phyloP scores from a whole-genome alignment of 2,888 invertebrate genomes.

The Drosophila fungiperda region DNA sequence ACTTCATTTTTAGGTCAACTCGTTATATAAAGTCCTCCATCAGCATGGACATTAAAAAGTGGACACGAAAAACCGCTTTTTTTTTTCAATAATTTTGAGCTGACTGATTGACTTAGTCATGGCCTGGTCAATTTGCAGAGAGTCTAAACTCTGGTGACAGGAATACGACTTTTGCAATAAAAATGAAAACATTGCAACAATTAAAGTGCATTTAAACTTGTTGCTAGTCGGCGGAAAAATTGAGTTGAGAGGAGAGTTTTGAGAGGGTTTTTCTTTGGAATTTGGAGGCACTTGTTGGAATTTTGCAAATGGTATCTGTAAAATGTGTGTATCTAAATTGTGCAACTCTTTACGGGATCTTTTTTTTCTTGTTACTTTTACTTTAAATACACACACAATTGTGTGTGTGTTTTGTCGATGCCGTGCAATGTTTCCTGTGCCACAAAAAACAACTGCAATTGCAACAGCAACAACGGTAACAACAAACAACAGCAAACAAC shows the following conservation, averaged over 20 bases:
- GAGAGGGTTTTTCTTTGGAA: slow-evolving; percentile 16
- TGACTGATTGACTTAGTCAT: slow-evolving; percentile 45
- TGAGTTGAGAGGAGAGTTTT: not conserved
- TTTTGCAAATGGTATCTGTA: slow-evolving; percentile 59
- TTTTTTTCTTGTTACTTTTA: slow-evolving; percentile 63
- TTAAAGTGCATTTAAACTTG: slow-evolving; percentile 36
- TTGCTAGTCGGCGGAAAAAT: slow-evolving; percentile 8
- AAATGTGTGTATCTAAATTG: slow-evolving; percentile 72
- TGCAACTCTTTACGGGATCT: slow-evolving; percentile 61
- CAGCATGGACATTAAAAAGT: slow-evolving; percentile 31
- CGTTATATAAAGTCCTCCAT: slow-evolving; percentile 47
- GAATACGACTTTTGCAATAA: slow-evolving; percentile 12
- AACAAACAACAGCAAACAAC: slow-evolving; percentile 31
- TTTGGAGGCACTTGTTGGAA: slow-evolving; percentile 63
- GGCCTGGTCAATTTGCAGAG: slow-evolving; percentile 16
- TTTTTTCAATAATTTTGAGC: not conserved
- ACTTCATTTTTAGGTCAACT: slow-evolving; percentile 29
- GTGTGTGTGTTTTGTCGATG: slow-evolving; percentile 11
- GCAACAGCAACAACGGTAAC: slow-evolving; percentile 24
- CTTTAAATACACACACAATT: slow-evolving; percentile 56
- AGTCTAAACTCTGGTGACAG: slow-evolving; percentile 16
- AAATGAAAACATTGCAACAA: slow-evolving; percentile 33
- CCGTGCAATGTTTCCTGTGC: slow-evolving; percentile 53
- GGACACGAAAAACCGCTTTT: slow-evolving; percentile 35
- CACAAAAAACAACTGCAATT: slow-evolving; percentile 39